Evolutionary conservation across 1,140 invertebrate genomes (phyloP).

Genomic region (Halictus rubicundus): DNA sequence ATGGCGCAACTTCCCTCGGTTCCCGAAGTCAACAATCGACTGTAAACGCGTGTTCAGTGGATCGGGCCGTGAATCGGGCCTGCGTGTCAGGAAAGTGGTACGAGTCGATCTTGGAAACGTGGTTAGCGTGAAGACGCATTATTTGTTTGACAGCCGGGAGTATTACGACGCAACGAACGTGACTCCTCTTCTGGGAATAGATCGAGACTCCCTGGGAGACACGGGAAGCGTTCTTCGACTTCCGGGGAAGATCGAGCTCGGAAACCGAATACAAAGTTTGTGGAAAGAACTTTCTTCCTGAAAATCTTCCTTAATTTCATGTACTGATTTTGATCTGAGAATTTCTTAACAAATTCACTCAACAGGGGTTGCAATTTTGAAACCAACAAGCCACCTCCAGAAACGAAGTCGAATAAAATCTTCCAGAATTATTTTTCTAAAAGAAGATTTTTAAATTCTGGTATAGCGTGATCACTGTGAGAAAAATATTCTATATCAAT

Average conservation of each 20-base stretch:
- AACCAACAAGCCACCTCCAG: too few species aligned
- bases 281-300: neutral
- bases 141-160: conserved; percentile 37
- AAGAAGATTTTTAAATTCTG: too few species aligned
- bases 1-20: conserved; percentile 2
- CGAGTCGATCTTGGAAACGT: conserved; percentile 23
- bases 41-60: conserved; percentile 20
- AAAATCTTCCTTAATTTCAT: neutral
- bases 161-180: conserved; percentile 27
- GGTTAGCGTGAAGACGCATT: conserved; percentile 23
- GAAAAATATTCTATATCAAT: too few species aligned
- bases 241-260: conserved; percentile 16
- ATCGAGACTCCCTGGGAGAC: conserved; percentile 15
- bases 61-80: conserved; percentile 29
- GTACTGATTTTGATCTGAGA: too few species aligned
- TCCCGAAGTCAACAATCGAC: conserved; percentile 20
- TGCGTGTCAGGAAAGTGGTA: conserved; percentile 26
- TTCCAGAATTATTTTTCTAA: too few species aligned
- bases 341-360: too few species aligned
- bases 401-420: too few species aligned
- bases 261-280: neutral
- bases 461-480: too few species aligned
- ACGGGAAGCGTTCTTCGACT: neutral
- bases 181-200: conserved; percentile 11
- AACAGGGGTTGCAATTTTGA: too few species aligned